Conservation (phyloP, 2,888 invertebrate genomes). For the Ditula angustiorana region DNA sequence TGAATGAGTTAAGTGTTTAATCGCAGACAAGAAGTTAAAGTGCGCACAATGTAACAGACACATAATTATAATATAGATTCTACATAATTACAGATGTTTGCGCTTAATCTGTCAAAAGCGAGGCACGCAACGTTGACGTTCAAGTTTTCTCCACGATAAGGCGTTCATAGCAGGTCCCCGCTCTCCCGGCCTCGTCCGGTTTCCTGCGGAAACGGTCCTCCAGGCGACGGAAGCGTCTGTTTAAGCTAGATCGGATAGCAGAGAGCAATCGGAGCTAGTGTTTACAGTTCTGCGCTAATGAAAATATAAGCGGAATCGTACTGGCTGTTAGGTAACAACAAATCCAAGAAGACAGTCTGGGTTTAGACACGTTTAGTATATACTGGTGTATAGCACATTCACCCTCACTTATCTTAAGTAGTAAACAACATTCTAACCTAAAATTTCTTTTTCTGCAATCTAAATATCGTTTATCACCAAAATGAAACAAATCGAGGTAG, state of each 20-base stretch:
- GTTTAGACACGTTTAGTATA: background rate
- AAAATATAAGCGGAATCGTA: background rate
- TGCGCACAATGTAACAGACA: no score
- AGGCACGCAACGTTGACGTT: background rate
- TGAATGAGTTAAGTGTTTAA: no score
- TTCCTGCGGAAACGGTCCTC: slow-evolving; percentile 67
- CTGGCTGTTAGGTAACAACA: background rate
- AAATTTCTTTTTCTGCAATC: no score
- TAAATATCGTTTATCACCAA: no score
- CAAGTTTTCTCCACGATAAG: slow-evolving; percentile 13
- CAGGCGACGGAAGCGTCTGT: slow-evolving; percentile 62
- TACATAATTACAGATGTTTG: background rate
- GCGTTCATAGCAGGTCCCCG: slow-evolving; percentile 51
- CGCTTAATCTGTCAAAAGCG: background rate
- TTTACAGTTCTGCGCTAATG: slow-evolving; percentile 11
- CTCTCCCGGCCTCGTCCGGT: slow-evolving; percentile 54
- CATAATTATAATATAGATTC: no score
- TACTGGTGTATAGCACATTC: no score
- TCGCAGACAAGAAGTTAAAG: no score
- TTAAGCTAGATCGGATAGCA: slow-evolving; percentile 48
- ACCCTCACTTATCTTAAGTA: no score
- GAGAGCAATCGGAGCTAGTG: slow-evolving; percentile 9
- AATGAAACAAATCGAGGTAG: no score
- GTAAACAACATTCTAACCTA: no score
- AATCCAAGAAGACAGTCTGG: background rate